phyloP scores from a whole-genome alignment of 2,113 vertebrate genomes.

The Pseudopodoces humilis region DNA sequence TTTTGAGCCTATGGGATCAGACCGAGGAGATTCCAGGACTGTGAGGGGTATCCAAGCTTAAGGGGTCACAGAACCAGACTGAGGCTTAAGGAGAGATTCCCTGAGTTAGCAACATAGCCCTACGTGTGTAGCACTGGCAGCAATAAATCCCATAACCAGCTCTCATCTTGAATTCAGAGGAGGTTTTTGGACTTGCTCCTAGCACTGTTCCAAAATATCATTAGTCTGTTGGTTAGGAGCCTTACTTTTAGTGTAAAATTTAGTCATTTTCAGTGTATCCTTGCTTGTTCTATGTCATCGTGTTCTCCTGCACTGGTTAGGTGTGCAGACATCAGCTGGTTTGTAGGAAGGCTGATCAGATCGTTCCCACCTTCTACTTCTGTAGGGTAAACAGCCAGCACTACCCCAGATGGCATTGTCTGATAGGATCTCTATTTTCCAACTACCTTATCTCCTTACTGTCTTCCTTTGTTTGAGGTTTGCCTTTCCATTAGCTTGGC shows the following conservation, averaged over 20 bases:
- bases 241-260: background rate
- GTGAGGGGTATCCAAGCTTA: background rate
- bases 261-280: rapidly evolving
- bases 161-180: background rate
- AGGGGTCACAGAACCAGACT: background rate
- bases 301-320: background rate
- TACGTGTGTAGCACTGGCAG: background rate
- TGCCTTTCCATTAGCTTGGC: background rate
- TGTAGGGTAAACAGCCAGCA: rapidly evolving
- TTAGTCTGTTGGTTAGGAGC: background rate
- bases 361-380: background rate
- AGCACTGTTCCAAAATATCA: background rate
- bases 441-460: background rate
- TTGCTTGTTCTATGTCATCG: rapidly evolving
- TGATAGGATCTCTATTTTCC: background rate
- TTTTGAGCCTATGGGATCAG: background rate
- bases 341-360: background rate
- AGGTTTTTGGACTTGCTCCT: background rate
- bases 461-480: background rate
- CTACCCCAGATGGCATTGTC: background rate
- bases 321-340: background rate
- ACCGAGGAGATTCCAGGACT: background rate
- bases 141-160: background rate
- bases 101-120: background rate
- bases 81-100: background rate